Evolutionary conservation across 2,888 invertebrate genomes (phyloP), one percentile per base, ranked within the genome.

Genomic region (Tiliacea aurago): DNA sequence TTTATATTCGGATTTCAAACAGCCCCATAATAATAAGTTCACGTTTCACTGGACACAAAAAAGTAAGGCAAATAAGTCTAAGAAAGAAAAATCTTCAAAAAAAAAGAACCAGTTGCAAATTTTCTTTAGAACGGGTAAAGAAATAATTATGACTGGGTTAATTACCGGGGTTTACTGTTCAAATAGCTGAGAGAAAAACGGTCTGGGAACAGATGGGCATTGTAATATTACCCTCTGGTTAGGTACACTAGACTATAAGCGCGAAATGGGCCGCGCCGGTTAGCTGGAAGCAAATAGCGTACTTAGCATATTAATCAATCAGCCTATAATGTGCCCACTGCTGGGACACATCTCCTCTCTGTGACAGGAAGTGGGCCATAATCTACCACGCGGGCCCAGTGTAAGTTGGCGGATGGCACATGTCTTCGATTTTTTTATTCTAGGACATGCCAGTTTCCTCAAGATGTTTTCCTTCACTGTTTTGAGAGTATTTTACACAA

Each of bases 91-190:
- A 73, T 58, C 56, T 68, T 73, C 73, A 56, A 58, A 68, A 56
- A 58, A 68, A 49, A 71, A 78, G 53, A 66, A 73, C 56, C 68
- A 61, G 53, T 72, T 73, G 63, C 62, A 62, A 79, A 74, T 64
- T 73, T 68, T 67, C 55, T 70, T 47, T 51, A 37, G 66, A 15
- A 18, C 6, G 43, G 41, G 62, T 69, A 64, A 76, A 78, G 71
- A 61, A 74, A 76, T 81, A 75, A 83, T 83, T 75, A 78, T 61
- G 66, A 62, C 78, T 43, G 58, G 70, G 65, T 58, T 78, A 78
- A 83, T 81, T 78, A 59, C 45, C 37, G 37, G 33, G 55, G 59
- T 61, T 78, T 68, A 67, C 64, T 70, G 67, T 70, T 73, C 47
- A 70, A 78, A 76, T 33, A 55, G 23, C 37, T 69, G 43, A 61